Percentiles rank a stretch among this genome's conserved stretches.
Conservation (phyloP, 1,140 invertebrate species). For the Trigoniulus corallinus region DNA sequence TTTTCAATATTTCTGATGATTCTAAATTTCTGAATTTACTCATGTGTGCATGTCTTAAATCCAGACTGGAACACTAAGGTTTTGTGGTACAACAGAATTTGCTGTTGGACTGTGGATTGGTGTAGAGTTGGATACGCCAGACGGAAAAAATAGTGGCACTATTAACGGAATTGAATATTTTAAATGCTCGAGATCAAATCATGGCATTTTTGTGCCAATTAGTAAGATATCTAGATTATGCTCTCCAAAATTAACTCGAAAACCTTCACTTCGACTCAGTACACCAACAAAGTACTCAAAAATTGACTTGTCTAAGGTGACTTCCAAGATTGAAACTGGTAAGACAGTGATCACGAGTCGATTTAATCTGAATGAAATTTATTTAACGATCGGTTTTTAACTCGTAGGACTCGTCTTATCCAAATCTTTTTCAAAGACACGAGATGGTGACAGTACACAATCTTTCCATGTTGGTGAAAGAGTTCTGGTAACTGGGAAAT, state of each 20-base stretch:
- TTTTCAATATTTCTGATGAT: background rate
- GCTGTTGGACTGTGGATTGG: slow-evolving; percentile 36
- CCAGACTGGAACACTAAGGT: slow-evolving; percentile 25
- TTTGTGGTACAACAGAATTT: slow-evolving; percentile 33
- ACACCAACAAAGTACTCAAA: slow-evolving; percentile 11
- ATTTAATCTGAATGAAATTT: background rate
- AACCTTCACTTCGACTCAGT: slow-evolving; percentile 10
- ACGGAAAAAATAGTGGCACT: slow-evolving; percentile 39
- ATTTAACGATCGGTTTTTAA: background rate
- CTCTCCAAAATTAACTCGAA: slow-evolving; percentile 8
- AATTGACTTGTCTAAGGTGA: slow-evolving; percentile 28
- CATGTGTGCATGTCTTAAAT: background rate
- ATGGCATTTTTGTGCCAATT: slow-evolving; percentile 32
- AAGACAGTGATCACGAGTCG: no score
- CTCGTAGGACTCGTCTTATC: no score
- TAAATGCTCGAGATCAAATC: slow-evolving; percentile 14
- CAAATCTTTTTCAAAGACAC: no score
- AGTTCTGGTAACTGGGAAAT: slow-evolving; percentile 31
- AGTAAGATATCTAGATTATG: slow-evolving; percentile 27
- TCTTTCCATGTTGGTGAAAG: slow-evolving; percentile 25
- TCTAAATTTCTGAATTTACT: background rate
- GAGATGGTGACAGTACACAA: no score
- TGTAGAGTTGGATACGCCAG: slow-evolving; percentile 32
- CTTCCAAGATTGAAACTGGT: slow-evolving; percentile 32
- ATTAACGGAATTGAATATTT: slow-evolving; percentile 33